Conservation (phyloP, 2,888 invertebrate species). For the Erpobdella octoculata region DNA sequence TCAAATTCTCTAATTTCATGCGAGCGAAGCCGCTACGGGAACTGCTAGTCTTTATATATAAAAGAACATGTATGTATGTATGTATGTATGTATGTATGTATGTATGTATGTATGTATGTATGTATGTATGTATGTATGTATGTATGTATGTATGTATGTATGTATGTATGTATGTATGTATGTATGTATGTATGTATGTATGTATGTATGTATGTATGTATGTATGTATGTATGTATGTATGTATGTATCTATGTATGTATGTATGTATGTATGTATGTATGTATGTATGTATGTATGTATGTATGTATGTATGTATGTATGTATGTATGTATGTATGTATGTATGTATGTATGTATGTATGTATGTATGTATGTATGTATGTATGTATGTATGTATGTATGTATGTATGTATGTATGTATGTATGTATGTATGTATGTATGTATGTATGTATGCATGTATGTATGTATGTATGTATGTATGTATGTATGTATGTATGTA, state of each 20-base stretch:
- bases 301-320: conserved; percentile 1
- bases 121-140: conserved; percentile 1
- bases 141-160: conserved; percentile 1
- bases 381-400: background rate
- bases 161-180: conserved; percentile 1
- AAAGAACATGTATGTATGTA: conserved; percentile 31
- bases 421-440: background rate
- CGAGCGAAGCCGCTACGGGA: too few relatives aligned
- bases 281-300: conserved; percentile 1
- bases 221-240: conserved; percentile 1
- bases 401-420: background rate
- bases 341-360: conserved; percentile 1
- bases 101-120: conserved; percentile 1
- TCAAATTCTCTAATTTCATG: too few relatives aligned
- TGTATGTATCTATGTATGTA: background rate
- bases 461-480: conserved; percentile 1
- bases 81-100: conserved; percentile 28
- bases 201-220: conserved; percentile 1
- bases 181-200: background rate
- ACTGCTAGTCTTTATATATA: too few relatives aligned
- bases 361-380: too few relatives aligned
- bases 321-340: background rate
- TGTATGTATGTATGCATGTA: background rate
- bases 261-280: conserved; percentile 1
- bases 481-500: too few relatives aligned